Conservation (phyloP, 2,113 vertebrate species). For the Crotalus horridus region DNA sequence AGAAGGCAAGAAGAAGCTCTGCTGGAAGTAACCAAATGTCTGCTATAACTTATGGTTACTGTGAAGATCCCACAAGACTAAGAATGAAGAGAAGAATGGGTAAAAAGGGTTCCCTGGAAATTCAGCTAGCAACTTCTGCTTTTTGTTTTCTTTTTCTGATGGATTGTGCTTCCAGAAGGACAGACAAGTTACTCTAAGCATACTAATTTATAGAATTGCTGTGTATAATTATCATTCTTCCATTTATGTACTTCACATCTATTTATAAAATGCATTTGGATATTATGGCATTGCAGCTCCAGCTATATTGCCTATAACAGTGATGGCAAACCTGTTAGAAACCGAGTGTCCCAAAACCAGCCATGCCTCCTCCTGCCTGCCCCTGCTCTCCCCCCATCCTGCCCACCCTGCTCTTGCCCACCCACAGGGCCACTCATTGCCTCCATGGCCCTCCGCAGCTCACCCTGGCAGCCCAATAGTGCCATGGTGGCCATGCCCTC, state of each 20-base stretch:
- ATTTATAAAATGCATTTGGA: background rate
- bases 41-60: background rate
- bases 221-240: background rate
- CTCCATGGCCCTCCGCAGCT: too few species aligned
- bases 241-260: background rate
- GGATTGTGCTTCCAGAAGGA: background rate
- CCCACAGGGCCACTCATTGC: too few species aligned
- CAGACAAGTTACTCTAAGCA: background rate
- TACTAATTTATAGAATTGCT: background rate
- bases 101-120: background rate
- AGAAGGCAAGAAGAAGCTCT: conserved; percentile 38
- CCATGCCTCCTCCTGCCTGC: too few species aligned
- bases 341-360: too few species aligned
- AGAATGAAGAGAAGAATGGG: background rate
- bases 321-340: too few species aligned
- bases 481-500: too few species aligned
- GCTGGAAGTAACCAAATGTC: conserved; percentile 4
- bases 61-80: background rate
- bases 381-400: too few species aligned
- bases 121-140: background rate
- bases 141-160: background rate
- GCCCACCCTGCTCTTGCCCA: too few species aligned
- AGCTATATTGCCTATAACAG: background rate
- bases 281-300: background rate
- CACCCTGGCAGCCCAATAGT: too few species aligned